Evolutionary conservation across 2,888 invertebrate genomes (phyloP), one percentile per base, ranked within the genome.

Genomic region (Eupithecia inturbata): DNA sequence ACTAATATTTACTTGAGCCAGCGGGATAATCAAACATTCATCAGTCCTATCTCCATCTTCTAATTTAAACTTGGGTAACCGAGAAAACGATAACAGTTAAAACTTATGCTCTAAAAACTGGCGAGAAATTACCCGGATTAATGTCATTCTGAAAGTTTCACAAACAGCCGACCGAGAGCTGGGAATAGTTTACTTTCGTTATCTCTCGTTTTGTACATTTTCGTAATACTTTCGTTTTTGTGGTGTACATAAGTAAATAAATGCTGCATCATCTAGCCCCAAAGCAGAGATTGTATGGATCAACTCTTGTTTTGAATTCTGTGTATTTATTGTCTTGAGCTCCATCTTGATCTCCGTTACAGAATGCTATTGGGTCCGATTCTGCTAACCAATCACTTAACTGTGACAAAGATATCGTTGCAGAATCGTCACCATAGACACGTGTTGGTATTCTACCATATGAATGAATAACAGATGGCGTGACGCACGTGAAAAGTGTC

Each of bases 141-240:
- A 90, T 89, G 89, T 87, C 89, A 86, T 90, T 90, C 84, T 84
- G 80, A 87, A 91, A 91, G 87, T 91, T 89, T 79, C 76, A 83
- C 86, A 88, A 91, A 90, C 88, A 89, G 88, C 83, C 84, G 19
- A 6, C 33, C 67, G 64, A 62, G 68, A 73, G 75, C 41, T 36
- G 36, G 31, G 26, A 26, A 39, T 45, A 31, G 53, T 57, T 72
- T 67, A 68, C 41, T 19, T 28, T 45, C 70, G 28, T 71, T 39
- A 60, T 67, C 60, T 63, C n/a, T 64, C 5, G 26, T 57, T 57
- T 53, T 53, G 22, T 53, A 10, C 10, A 49, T 9, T 49, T 49
- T 49, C 7, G 3, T 7, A 41, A 12, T 41, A 1, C n/a, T n/a
- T n/a, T 49, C n/a, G 9, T 2, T 49, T 53, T 6, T 10, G 9